Percentiles rank a stretch among this genome's conserved stretches.
Conservation (phyloP, 2,113 vertebrate species). For the Progne subis region DNA sequence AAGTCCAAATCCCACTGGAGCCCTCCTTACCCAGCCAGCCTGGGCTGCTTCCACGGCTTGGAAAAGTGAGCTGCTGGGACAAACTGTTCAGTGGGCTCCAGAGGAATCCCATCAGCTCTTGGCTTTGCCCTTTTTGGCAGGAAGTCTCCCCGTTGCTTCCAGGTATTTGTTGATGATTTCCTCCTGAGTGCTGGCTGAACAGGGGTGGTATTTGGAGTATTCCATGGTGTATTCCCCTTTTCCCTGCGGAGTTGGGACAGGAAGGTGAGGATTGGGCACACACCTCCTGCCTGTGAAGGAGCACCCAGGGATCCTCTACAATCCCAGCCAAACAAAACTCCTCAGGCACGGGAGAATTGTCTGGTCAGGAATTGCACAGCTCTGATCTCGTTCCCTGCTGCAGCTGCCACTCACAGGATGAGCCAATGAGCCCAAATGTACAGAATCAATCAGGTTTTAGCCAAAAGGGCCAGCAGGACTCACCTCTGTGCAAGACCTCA, state of each 20-base stretch:
- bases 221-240: conserved; percentile 99
- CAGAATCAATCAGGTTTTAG: fast-evolving
- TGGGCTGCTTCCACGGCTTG: neutral
- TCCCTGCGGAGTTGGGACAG: conserved; percentile 72
- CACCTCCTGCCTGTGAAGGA: neutral
- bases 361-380: neutral
- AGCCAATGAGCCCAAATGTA: neutral
- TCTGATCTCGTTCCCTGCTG: neutral
- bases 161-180: conserved; percentile 89
- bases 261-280: neutral
- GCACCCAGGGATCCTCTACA: neutral
- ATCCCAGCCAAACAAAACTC: neutral
- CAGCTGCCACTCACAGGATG: fast-evolving
- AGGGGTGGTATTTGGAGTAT: conserved; percentile 86
- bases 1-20: neutral
- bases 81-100: neutral
- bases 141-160: conserved; percentile 91
- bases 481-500: conserved; percentile 93
- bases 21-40: neutral
- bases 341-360: neutral
- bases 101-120: conserved; percentile 79
- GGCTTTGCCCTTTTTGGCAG: conserved; percentile 90
- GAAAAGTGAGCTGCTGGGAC: neutral
- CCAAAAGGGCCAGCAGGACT: neutral
- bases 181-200: conserved; percentile 82